A percentile compares a stretch with the other conserved stretches of the same genome.
phyloP scores from a whole-genome alignment of 2,113 vertebrate genomes.

The Scortum barcoo region DNA sequence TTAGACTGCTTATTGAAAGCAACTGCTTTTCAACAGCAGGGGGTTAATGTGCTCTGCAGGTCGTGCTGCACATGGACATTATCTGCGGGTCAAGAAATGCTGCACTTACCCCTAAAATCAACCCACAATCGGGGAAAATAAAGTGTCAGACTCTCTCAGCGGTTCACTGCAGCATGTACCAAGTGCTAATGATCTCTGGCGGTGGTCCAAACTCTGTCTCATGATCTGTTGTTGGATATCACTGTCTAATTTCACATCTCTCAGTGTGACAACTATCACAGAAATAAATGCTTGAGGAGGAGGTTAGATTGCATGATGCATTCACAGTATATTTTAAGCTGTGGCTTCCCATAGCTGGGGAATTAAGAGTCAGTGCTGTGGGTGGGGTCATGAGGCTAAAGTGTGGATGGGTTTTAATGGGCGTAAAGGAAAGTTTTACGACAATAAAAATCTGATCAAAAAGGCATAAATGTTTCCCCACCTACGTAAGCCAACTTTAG shows the following conservation, averaged over 20 bases:
- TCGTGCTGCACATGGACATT: neutral
- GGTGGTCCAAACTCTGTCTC: constrained; percentile 14
- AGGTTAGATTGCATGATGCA: constrained; percentile 20
- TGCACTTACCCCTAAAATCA: constrained; percentile 21
- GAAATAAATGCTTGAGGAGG: constrained; percentile 20
- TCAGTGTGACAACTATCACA: constrained; percentile 6
- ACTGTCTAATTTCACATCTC: constrained; percentile 30
- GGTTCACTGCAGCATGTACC: constrained; percentile 25
- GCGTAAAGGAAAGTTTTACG: constrained; percentile 31
- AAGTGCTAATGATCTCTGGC: constrained; percentile 43
- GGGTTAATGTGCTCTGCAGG: constrained; percentile 4
- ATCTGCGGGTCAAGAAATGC: constrained; percentile 4
- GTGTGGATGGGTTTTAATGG: constrained; percentile 20
- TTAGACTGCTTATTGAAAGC: neutral
- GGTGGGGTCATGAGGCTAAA: constrained; percentile 32
- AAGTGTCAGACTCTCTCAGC: constrained; percentile 21
- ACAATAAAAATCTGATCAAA: constrained; percentile 5
- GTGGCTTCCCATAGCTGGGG: constrained; percentile 13
- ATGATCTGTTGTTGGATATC: constrained; percentile 6
- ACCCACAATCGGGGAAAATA: neutral
- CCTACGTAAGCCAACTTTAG: neutral
- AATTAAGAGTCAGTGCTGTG: constrained; percentile 43
- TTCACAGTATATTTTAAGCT: constrained; percentile 37
- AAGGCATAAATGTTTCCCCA: neutral
- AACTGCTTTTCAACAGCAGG: constrained; percentile 13